Evolutionary conservation across 2,888 invertebrate genomes (phyloP).

Genomic region (Perdita meconis): DNA sequence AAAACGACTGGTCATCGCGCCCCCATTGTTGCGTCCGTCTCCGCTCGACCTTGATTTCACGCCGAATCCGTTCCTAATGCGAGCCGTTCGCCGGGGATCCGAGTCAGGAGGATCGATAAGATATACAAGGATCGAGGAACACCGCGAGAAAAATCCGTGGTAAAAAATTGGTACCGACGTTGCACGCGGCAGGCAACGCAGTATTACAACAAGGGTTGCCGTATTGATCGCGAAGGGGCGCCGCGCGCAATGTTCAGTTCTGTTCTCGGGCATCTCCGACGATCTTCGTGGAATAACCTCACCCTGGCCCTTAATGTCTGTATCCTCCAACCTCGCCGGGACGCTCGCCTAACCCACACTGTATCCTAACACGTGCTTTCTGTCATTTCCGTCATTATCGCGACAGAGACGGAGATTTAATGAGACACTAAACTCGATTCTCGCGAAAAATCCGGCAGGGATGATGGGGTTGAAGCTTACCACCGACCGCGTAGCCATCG

Average conservation of each 20-base stretch:
- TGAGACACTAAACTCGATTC: background rate
- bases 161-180: constrained; percentile 72
- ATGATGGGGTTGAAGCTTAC: background rate
- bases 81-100: background rate
- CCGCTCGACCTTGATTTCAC: background rate
- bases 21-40: background rate
- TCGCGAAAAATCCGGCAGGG: constrained; percentile 10
- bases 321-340: constrained; percentile 70
- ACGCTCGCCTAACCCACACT: constrained; percentile 53
- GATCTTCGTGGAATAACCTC: constrained; percentile 81
- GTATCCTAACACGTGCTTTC: constrained; percentile 22
- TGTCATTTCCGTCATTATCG: constrained; percentile 32
- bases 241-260: constrained; percentile 79
- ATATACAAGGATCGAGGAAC: constrained; percentile 40
- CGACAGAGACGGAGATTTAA: constrained; percentile 23
- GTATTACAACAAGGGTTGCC: constrained; percentile 77
- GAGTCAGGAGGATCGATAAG: no score
- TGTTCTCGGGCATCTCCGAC: constrained; percentile 81
- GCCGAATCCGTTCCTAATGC: background rate
- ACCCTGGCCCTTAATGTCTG: constrained; percentile 78
- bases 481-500: background rate
- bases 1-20: constrained; percentile 8
- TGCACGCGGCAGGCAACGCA: constrained; percentile 75
- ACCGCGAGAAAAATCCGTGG: constrained; percentile 55
- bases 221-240: constrained; percentile 83